Base-by-base conservation (phyloP, 2,113 vertebrate genomes). In the Trinectes maculatus region DNA sequence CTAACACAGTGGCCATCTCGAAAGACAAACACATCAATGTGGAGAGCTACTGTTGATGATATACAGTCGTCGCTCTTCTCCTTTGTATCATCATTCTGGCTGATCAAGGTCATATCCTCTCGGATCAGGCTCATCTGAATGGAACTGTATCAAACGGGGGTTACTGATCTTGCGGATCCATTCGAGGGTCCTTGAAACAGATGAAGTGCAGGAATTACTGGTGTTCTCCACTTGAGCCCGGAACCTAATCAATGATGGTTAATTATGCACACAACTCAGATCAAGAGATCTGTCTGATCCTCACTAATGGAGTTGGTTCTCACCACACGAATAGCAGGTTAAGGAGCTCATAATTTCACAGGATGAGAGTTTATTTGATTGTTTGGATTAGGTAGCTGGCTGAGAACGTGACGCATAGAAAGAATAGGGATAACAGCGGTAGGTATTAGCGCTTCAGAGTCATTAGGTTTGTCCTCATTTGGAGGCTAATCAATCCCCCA, bases 281-380 rank as follows among this genome's bases (percentile, higher is more conserved):
- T 85, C 55, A 79, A 75, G 72, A 58, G 66, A 79, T 81, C 62
- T 77, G 76, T 70, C 69, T 55, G 70, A 74, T 63, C 53, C 59
- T 10, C 10, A 3, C 51, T 71, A 69, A 79, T 82, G 40, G 69
- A 85, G 54, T 74, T 59, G 49, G 24, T 74, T 81, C 79, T 73
- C 75, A 77, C 40, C 61, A 44, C 72, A 82, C 64, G 64, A 86
- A 61, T 62, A 63, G 71, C 62, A 55, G 44, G 43, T n/a, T 79
- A 84, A 84, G 58, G 76, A 62, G 49, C 44, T 63, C 44, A 69
- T 53, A 52, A 70, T 66, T 70, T 56, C 55, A 67, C 61, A 64
- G 70, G 47, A 77, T 71, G 63, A 77, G 74, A 80, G 70, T 43
- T 71, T 54, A 44, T 77, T 79, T 72, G 73, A 85, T 80, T 76